Conservation (phyloP, 2,888 invertebrate species). For the Altica lythri region DNA sequence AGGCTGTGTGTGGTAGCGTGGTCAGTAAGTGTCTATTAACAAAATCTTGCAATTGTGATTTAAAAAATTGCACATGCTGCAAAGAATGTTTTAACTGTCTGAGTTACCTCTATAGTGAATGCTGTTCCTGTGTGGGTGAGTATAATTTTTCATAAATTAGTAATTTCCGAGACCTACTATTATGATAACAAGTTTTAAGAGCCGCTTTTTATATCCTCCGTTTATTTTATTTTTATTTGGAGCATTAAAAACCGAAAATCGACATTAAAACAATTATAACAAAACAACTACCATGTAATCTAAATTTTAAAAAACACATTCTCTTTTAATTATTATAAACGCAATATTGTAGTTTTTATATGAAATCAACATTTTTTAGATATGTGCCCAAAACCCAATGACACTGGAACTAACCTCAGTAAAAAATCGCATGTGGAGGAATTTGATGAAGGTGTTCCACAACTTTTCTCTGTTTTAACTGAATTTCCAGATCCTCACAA, state of each 20-base stretch:
- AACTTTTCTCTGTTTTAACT: slow-evolving; percentile 81
- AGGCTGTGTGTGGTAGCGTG: slow-evolving; percentile 92
- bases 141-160: slow-evolving; percentile 32
- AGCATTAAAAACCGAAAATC: no score
- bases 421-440: slow-evolving; percentile 88
- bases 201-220: no score
- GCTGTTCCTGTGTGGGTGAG: slow-evolving; percentile 97
- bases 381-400: slow-evolving; percentile 86
- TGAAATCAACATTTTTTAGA: no score
- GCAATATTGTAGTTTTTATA: no score
- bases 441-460: slow-evolving; percentile 79
- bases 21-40: slow-evolving; percentile 97
- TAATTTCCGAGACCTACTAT: no score
- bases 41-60: slow-evolving; percentile 93
- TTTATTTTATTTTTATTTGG: no score
- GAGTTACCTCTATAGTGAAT: slow-evolving; percentile 86
- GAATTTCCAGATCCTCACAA: slow-evolving; percentile 76
- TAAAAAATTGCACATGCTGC: slow-evolving; percentile 71
- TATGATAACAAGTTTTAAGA: no score
- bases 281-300: no score
- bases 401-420: slow-evolving; percentile 64
- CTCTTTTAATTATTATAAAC: no score
- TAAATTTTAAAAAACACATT: no score
- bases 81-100: slow-evolving; percentile 91
- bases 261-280: no score